Conservation (phyloP, 1,140 invertebrate species). For the Piezodorus guildinii region DNA sequence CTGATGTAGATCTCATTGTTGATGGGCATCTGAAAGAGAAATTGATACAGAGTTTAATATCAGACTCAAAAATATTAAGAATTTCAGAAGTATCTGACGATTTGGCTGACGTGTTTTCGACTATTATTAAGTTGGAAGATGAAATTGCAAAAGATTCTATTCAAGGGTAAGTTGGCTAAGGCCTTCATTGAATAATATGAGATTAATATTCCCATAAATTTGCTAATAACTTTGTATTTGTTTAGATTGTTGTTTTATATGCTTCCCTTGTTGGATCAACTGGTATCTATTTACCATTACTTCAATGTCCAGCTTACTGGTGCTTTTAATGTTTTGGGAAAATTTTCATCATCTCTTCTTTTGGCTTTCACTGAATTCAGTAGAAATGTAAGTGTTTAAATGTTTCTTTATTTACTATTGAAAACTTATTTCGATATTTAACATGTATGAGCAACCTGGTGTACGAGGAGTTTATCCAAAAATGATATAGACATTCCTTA, state of each 20-base stretch:
- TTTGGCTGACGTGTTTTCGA: slow-evolving; percentile 17
- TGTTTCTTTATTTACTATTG: slow-evolving; percentile 7
- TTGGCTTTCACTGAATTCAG: slow-evolving; percentile 75
- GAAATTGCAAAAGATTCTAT: not conserved
- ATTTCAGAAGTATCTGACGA: slow-evolving; percentile 35
- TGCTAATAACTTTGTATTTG: slow-evolving; percentile 2
- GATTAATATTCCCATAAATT: not conserved
- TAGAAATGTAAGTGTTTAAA: slow-evolving; percentile 47
- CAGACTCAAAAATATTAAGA: slow-evolving; percentile 44
- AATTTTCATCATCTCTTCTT: slow-evolving; percentile 71
- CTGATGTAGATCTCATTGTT: slow-evolving; percentile 36
- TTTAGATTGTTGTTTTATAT: not conserved
- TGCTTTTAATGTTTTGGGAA: slow-evolving; percentile 61
- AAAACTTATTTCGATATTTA: not conserved
- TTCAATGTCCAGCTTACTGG: slow-evolving; percentile 64
- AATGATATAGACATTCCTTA: too few species aligned
- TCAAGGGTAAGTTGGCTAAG: not conserved
- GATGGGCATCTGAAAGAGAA: slow-evolving; percentile 50
- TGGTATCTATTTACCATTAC: slow-evolving; percentile 58
- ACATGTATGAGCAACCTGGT: too few species aligned
- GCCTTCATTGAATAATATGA: not conserved
- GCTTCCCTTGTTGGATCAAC: slow-evolving; percentile 67
- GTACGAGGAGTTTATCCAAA: too few species aligned
- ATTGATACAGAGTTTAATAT: slow-evolving; percentile 45
- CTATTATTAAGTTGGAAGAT: not conserved